Percentiles rank a stretch among this genome's conserved stretches.
These are phyloP conservation scores for Drosophila cyrtoloma DNA, from an alignment of 2,888 invertebrate species.

Conservation along the genomic window DNA sequence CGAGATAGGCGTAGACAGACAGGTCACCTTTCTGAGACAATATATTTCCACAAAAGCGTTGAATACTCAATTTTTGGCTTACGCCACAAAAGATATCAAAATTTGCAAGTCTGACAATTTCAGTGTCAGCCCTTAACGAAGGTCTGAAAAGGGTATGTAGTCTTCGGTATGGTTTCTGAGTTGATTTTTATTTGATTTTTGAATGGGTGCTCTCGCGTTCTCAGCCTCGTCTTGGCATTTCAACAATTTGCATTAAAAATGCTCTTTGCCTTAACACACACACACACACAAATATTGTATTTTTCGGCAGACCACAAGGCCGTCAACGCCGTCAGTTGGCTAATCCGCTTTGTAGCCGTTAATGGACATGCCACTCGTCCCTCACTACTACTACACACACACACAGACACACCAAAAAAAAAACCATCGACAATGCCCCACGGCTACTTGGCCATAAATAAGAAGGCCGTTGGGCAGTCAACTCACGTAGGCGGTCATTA, in stretches of 20 bases:
- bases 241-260: constrained; percentile 61
- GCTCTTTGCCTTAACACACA: constrained; percentile 47
- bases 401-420: background rate
- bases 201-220: constrained; percentile 3
- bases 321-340: constrained; percentile 42
- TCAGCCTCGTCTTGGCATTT: constrained; percentile 36
- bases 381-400: background rate
- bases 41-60: background rate
- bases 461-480: constrained; percentile 54
- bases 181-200: constrained; percentile 6
- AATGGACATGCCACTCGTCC: constrained; percentile 30
- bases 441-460: constrained; percentile 43
- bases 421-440: background rate
- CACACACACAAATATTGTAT: constrained; percentile 1
- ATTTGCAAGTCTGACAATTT: background rate
- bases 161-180: background rate
- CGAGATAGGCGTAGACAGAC: background rate
- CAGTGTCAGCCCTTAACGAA: background rate
- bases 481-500: constrained; percentile 74
- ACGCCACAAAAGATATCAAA: background rate
- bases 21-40: background rate
- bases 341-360: constrained; percentile 70
- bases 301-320: constrained; percentile 37
- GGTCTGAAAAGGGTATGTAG: background rate
- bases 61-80: background rate